Base-by-base conservation (phyloP, 2,113 vertebrate genomes). In the Caloenas nicobarica region DNA sequence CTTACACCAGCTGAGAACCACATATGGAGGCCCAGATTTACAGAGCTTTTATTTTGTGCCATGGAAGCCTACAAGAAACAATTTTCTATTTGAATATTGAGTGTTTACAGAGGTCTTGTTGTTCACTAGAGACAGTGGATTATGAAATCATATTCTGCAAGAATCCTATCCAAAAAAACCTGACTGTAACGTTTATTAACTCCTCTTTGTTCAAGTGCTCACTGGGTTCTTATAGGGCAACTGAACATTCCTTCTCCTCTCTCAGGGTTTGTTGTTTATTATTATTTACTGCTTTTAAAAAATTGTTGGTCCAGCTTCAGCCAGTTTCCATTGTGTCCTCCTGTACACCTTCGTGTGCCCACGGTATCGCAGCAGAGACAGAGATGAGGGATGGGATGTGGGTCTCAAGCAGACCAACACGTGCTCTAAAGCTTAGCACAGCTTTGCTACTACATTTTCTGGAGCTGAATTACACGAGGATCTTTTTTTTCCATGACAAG, bases 1-100 rank as follows among this genome's bases (percentile, higher is more conserved):
- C 95, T 97, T 96, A 96, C 93, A 98, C 96, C 97, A 98, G 97
- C 98, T 98, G 97, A 98, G 97, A 98, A 95, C 89, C 97, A 97
- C 98, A 98, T 98, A 98, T 98, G 98, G 97, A 97, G 96, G 96
- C 96, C 89, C 96, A 97, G 97, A 98, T 98, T 98, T 97, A 96
- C 93, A 94, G 93, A 88, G 94, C 93, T 98, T 98, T 98, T 95
- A 97, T 98, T 97, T 91, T 97, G 95, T 98, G 95, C 96, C 97
- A 98, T 97, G 93, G 96, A 97, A 98, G 95, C 96, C 96, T 95
- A 97, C 76, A 97, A 97, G 95, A 97, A 98, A 96, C 90, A 95
- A 97, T 96, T 97, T 97, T 97, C 96, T 80, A 81, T 97, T 98
- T 98, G 97, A 98, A 97, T 98, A 96, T 97, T 95, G 95, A 96